These are phyloP conservation scores for Limanda limanda DNA, from an alignment of 2,113 vertebrate species.

Conservation along the genomic window DNA sequence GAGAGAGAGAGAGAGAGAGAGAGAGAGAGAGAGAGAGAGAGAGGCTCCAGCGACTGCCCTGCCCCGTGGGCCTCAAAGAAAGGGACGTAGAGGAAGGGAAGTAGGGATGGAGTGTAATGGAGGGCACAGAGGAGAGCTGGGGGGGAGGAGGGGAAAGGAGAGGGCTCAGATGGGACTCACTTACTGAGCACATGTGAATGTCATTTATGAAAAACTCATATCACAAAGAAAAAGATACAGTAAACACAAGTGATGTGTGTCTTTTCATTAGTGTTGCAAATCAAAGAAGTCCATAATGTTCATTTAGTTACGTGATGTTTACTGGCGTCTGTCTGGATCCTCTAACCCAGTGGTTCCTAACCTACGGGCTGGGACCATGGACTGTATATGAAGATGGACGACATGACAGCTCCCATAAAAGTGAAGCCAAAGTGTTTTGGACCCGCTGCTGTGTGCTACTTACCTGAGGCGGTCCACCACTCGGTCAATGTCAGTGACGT, in stretches of 20 bases:
- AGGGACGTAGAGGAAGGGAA: conserved; percentile 50
- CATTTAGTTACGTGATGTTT: too few relatives aligned
- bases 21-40: conserved; percentile 19
- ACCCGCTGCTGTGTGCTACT: conserved; percentile 42
- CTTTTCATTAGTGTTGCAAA: too few relatives aligned
- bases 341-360: neutral
- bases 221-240: neutral
- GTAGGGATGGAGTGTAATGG: conserved; percentile 34
- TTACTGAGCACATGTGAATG: neutral
- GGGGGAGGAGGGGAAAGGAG: neutral
- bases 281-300: too few relatives aligned
- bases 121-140: conserved; percentile 28
- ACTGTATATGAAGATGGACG: neutral
- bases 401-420: too few relatives aligned
- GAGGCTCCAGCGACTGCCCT: conserved; percentile 27
- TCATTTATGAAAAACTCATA: neutral
- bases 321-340: too few relatives aligned
- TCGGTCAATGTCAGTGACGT: conserved; percentile 81
- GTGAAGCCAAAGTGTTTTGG: neutral
- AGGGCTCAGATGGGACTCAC: neutral
- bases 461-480: conserved; percentile 84
- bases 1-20: conserved; percentile 8
- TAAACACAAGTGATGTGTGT: too few relatives aligned
- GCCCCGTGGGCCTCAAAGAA: conserved; percentile 50
- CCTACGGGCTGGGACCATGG: neutral